These are phyloP conservation scores for Enoplolaimus lenunculus DNA, from an alignment of 2,888 invertebrate genomes.

Conservation along the genomic window DNA sequence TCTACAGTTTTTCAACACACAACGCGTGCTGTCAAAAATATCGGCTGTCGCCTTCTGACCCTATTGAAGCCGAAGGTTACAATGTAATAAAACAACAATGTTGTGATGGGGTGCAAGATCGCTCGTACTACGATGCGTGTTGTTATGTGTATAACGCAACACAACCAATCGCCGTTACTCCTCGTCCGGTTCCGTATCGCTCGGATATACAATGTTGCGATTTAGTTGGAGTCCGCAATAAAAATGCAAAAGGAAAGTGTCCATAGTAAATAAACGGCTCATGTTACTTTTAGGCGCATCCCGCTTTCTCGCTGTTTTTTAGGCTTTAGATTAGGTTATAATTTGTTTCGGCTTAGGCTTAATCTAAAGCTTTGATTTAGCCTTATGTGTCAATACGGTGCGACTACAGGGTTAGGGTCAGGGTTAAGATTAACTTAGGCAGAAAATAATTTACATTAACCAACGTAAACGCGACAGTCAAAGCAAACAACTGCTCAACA, in stretches of 20 bases:
- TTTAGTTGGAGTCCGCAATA: constrained; percentile 5
- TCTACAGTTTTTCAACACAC: not conserved
- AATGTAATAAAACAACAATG: constrained; percentile 11
- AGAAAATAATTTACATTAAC: no score
- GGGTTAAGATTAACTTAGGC: no score
- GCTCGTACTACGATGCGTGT: constrained; percentile 16
- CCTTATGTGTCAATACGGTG: no score
- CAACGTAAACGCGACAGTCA: no score
- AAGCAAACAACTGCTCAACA: no score
- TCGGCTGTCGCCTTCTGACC: not conserved
- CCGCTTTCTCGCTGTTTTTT: no score
- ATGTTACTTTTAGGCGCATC: no score
- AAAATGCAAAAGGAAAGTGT: constrained; percentile 1
- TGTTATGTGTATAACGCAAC: constrained; percentile 21
- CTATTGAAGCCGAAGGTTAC: constrained; percentile 21
- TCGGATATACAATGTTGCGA: constrained; percentile 19
- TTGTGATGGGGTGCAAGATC: constrained; percentile 19
- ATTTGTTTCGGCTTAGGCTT: no score
- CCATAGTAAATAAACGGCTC: no score
- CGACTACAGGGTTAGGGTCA: no score
- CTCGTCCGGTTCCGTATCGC: constrained; percentile 10
- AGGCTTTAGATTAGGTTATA: no score
- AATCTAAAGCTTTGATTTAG: no score
- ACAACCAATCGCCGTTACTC: not conserved
- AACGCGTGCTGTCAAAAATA: constrained; percentile 14